A percentile compares a stretch with the other conserved stretches of the same genome.
phyloP scores from a whole-genome alignment of 2,113 vertebrate genomes.

The Mastomys natalensis region DNA sequence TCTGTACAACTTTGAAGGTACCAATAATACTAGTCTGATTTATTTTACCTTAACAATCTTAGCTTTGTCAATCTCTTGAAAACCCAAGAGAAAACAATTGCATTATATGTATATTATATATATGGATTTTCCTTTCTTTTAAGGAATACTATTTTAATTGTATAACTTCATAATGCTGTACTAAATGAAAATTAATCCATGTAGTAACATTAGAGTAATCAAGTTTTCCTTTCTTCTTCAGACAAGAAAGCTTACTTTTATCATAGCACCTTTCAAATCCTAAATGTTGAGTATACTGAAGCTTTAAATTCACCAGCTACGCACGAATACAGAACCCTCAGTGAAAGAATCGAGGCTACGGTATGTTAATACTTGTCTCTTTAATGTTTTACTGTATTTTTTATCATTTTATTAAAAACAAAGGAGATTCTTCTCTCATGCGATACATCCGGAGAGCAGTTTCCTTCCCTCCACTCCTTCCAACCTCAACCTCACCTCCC shows the following conservation, averaged over 20 bases:
- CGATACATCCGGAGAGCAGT: no score
- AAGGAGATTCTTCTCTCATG: no score
- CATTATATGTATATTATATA: background rate
- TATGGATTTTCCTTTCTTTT: background rate
- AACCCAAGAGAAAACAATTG: background rate
- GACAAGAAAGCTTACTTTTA: constrained; percentile 87
- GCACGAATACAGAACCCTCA: constrained; percentile 83
- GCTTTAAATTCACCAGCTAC: constrained; percentile 84
- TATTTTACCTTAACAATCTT: background rate
- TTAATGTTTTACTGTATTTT: no score
- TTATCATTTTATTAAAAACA: no score
- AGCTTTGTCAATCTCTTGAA: background rate
- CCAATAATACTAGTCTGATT: background rate
- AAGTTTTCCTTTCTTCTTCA: constrained; percentile 76
- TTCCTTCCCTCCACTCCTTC: background rate
- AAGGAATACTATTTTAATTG: constrained; percentile 22
- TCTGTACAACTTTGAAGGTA: background rate
- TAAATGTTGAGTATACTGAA: constrained; percentile 80
- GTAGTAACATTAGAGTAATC: constrained; percentile 11
- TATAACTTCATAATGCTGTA: background rate
- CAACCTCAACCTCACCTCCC: accelerated
- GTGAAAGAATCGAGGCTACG: constrained; percentile 86
- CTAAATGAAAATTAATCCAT: constrained; percentile 23
- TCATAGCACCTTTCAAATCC: constrained; percentile 83
- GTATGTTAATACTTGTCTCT: constrained; percentile 80